A percentile compares a stretch with the other conserved stretches of the same genome.
phyloP scores from a whole-genome alignment of 2,797 vertebrate species.

The Odontamblyopus rebecca region DNA sequence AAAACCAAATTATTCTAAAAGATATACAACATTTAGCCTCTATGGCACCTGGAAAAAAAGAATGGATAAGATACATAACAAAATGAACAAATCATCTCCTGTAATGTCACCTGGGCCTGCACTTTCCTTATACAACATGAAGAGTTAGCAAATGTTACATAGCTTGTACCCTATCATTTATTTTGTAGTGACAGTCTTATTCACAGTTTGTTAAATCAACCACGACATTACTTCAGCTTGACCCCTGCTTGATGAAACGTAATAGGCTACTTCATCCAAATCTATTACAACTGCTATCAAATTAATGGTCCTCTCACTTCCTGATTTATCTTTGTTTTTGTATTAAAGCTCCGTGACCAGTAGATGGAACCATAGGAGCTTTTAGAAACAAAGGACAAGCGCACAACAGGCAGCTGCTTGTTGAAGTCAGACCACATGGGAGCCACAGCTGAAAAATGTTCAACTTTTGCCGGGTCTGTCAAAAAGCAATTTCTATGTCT shows the following conservation, averaged over 20 bases:
- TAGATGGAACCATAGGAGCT: slow-evolving; percentile 51
- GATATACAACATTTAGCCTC: too few relatives aligned
- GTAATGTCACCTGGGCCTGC: too few relatives aligned
- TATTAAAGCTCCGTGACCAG: slow-evolving; percentile 34
- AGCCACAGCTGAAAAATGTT: neutral
- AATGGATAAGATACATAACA: too few relatives aligned
- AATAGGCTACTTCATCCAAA: neutral
- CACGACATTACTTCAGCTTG: neutral
- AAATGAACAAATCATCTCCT: neutral
- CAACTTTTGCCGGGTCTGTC: neutral
- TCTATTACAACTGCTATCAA: neutral
- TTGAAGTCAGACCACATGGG: slow-evolving; percentile 15
- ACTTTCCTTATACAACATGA: too few relatives aligned
- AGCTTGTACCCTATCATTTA: too few relatives aligned
- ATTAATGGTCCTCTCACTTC: neutral
- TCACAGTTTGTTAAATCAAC: neutral
- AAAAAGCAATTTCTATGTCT: neutral
- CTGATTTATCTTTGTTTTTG: slow-evolving; percentile 16
- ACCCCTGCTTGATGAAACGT: neutral
- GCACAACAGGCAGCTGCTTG: slow-evolving; percentile 7
- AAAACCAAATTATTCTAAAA: neutral
- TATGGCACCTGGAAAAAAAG: neutral
- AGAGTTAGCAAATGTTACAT: too few relatives aligned
- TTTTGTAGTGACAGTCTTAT: neutral
- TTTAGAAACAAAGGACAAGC: slow-evolving; percentile 6